Evolutionary conservation across 1,140 invertebrate species (phyloP).

Genomic region (Calliopsis andreniformis): DNA sequence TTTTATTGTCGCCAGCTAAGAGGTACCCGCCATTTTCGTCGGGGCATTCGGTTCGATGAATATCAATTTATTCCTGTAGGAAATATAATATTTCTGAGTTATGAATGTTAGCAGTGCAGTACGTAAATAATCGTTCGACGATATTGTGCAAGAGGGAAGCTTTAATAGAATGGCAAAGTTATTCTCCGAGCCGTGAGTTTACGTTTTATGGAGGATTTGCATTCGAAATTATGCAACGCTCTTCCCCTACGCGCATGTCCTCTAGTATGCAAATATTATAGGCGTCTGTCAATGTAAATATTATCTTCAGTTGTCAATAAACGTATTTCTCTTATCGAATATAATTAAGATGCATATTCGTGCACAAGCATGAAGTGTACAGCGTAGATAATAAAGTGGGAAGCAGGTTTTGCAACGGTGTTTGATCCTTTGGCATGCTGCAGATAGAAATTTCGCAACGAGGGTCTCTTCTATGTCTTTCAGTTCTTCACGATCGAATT

Average conservation of each 20-base stretch:
- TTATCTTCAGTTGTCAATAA: not conserved
- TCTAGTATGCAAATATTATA: not conserved
- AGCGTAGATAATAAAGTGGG: not conserved
- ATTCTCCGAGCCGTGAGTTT: not conserved
- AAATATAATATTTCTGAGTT: not conserved
- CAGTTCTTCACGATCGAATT: not conserved
- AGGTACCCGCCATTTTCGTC: not conserved
- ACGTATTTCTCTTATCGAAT: not conserved
- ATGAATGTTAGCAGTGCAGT: not conserved
- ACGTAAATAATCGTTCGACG: not conserved
- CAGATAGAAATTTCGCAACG: not conserved
- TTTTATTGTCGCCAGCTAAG: not conserved
- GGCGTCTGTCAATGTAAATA: not conserved
- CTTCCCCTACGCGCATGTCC: too few relatives aligned
- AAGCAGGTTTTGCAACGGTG: conserved; percentile 1
- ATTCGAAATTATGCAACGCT: not conserved
- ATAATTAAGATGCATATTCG: conserved; percentile 3
- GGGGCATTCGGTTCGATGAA: not conserved
- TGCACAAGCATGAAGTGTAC: not conserved
- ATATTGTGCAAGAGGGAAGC: not conserved
- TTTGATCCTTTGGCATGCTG: not conserved
- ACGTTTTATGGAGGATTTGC: not conserved
- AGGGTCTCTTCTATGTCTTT: not conserved
- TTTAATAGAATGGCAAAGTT: not conserved
- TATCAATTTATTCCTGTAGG: not conserved